A percentile compares a stretch with the other conserved stretches of the same genome.
Conservation (phyloP, 1,140 invertebrate species). For the Leptoteleia sp. region DNA sequence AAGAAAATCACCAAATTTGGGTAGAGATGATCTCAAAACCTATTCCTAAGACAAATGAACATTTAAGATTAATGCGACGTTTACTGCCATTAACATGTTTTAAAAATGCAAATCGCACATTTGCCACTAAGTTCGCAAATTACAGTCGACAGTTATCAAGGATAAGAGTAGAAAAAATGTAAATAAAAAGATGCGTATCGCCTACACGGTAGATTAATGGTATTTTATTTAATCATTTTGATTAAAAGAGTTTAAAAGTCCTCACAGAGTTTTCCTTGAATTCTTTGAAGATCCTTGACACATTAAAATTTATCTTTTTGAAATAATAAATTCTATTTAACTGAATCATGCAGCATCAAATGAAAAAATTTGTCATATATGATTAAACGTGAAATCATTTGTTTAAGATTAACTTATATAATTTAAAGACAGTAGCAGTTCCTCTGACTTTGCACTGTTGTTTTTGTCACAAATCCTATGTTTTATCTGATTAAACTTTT, state of each 20-base stretch:
- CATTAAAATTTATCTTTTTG: not conserved
- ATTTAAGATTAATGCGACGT: not conserved
- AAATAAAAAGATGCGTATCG: conserved; percentile 34
- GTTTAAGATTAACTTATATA: too few species aligned
- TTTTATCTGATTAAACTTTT: too few species aligned
- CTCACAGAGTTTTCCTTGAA: not conserved
- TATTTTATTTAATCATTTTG: conserved; percentile 3
- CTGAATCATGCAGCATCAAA: too few species aligned
- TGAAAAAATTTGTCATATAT: too few species aligned
- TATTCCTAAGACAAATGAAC: not conserved
- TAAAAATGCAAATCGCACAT: conserved; percentile 1
- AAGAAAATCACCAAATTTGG: too few species aligned
- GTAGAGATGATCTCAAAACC: not conserved
- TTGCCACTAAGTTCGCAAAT: conserved; percentile 15
- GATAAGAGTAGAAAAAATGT: conserved; percentile 20
- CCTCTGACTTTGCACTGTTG: too few species aligned
- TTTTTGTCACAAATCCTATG: too few species aligned
- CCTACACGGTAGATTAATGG: conserved; percentile 20
- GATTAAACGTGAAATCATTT: too few species aligned
- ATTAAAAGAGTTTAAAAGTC: conserved; percentile 4
- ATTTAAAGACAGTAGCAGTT: too few species aligned
- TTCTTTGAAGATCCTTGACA: conserved; percentile 17
- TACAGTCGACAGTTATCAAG: conserved; percentile 7
- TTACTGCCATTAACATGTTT: conserved; percentile 2
- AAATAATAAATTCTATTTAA: too few species aligned